Base-by-base conservation (phyloP, 2,113 vertebrate genomes). In the Gavialis gangeticus region DNA sequence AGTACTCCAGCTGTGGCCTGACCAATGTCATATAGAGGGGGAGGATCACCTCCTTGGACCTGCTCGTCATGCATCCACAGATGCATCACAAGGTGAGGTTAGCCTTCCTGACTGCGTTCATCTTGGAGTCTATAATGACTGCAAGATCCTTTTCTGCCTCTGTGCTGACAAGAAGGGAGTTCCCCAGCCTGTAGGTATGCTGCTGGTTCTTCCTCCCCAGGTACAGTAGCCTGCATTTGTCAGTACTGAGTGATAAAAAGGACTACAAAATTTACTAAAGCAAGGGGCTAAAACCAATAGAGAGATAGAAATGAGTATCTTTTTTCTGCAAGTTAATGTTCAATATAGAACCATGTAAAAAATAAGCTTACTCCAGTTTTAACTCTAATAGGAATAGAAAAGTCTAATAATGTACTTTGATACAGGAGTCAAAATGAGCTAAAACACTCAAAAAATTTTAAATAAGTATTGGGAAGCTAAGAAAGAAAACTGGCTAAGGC, bases 311-410 rank as follows among this genome's bases (percentile, higher is more conserved):
- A 4, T 37, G 15, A 16, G 25, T 2, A 2, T 3, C 57, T 28
- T 73, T 59, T 66, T 75, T 56, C 66, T 24, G 63, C 2, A 76
- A 57, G 9, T 60, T 64, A 89, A 21, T 64, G 34, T 25, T 24
- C 21, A 79, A 18, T n/a, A 84, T 0, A 58, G 5, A 71, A 58
- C 17, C 83, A 0, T n/a, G 69, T 56, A 22, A 1, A 82, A 60
- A 30, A 60, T 21, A 73, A 21, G 27, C 6, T 12, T 16, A 16
- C 66, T 12, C 25, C 75, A 21, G 62, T 79, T 28, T 55, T 6
- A 82, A 34, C 60, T 77, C 30, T 46, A 58, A n/a, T 24, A 75
- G 25, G 15, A 57, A 66, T 22, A 1, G 19, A 64, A 46, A 46
- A 54, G 24, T 9, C 78, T 46, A 16, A 10, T 25, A 56, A 25